phyloP scores from a whole-genome alignment of 2,113 vertebrate genomes.

The Cottus gobio region DNA sequence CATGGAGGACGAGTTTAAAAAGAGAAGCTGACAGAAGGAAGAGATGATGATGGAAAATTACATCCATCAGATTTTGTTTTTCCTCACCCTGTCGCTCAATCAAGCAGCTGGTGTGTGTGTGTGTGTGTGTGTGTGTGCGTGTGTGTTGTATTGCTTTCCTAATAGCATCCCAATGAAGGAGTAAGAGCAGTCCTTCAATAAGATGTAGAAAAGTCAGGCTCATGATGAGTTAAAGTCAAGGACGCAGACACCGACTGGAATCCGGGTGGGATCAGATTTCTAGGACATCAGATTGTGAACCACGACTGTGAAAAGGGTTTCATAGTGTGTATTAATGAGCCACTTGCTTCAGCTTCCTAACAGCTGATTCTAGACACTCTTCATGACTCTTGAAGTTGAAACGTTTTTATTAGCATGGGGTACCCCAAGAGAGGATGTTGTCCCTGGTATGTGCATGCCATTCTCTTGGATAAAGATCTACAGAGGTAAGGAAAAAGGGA shows the following conservation, averaged over 20 bases:
- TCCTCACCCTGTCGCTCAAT: constrained; percentile 43
- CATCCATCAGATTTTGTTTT: constrained; percentile 34
- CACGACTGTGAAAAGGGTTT: not conserved
- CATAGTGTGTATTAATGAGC: not conserved
- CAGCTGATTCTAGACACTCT: not conserved
- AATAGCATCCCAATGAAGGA: constrained; percentile 38
- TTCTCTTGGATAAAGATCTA: too few species aligned
- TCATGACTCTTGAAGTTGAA: not conserved
- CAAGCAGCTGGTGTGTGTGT: constrained; percentile 17
- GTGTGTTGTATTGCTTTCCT: constrained; percentile 9
- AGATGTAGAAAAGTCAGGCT: constrained; percentile 2
- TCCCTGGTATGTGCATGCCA: not conserved
- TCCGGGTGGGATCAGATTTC: constrained; percentile 3
- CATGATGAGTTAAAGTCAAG: constrained; percentile 28
- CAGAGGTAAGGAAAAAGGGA: constrained; percentile 39
- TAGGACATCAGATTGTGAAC: constrained; percentile 7
- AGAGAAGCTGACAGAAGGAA: constrained; percentile 19
- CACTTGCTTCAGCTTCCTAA: not conserved
- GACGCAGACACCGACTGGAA: constrained; percentile 31
- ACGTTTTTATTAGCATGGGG: not conserved
- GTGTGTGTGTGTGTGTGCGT: not conserved
- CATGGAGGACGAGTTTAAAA: constrained; percentile 29
- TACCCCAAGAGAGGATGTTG: not conserved
- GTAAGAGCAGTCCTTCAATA: constrained; percentile 25
- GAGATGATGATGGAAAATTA: constrained; percentile 51